Evolutionary conservation across 2,888 invertebrate genomes (phyloP), one percentile per base, ranked within the genome.

Genomic region (Ctena decussata): DNA sequence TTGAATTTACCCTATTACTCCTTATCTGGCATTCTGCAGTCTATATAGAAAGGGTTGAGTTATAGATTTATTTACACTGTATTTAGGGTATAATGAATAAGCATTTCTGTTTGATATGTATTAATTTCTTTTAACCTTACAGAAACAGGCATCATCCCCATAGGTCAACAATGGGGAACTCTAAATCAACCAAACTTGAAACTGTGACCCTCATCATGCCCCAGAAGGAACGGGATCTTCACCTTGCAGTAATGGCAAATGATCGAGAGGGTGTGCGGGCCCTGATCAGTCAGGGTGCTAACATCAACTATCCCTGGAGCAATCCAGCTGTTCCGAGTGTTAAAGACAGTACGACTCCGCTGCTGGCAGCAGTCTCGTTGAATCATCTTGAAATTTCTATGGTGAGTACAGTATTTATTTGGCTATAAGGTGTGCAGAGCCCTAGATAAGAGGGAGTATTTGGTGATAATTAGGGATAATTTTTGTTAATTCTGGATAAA

Each of bases 301-400:
- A 96, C 85, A 93, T 96, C 21, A 95, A 96, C 91, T 95, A 95
- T 89, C 96, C 96, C 0, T 96, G 96, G 96, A 94, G 94, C 79
- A 96, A 96, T 82, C 94, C 95, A 11, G 93, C 94, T 41, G 94
- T 95, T 15, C 96, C 96, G n/a, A 95, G 95, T 91, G 94, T 96
- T 27, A 96, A 96, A 86, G 96, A 96, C 88, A 96, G 96, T 69
- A 95, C 95, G 35, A 96, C 96, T 8, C 96, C 96, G 3, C 91
- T 96, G n/a, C 93, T 96, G 79, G 95, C 96, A 86, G 96, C 96
- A 27, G 96, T 96, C 12, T 96, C 96, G 0, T 93, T 96, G 32
- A 96, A 96, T 89, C 96, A 96, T 91, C 94, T 94, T 53, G 95
- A 95, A 82, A 95, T 96, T 65, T 95, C 95, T 46, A 93, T 95